Base-by-base conservation (phyloP, 2,888 invertebrate species). In the Dastarcus helophoroides region DNA sequence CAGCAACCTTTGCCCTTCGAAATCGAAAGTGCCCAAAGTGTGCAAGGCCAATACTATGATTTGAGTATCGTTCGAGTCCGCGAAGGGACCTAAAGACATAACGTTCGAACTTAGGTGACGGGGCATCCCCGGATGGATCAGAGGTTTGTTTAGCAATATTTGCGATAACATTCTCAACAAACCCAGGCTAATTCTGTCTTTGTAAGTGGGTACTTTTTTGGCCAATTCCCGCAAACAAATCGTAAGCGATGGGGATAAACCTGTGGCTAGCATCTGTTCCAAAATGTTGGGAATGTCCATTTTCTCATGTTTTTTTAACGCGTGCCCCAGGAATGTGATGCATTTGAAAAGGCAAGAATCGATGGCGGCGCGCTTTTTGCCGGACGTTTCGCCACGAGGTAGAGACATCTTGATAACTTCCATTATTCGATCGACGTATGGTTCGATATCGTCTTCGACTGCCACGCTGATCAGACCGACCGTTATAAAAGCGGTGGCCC, bases 311-410 rank as follows among this genome's bases (percentile, higher is more conserved):
- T 79, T 75, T 40, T 82, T 81, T 0, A 91, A 45, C 1, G 95
- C 86, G 56, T 86, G 79, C 1, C 88, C 88, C 4, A 98, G 62
- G 41, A 95, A 69, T 14, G 91, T 90, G 12, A 98, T 81, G 56
- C 94, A 97, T 14, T 85, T 81, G 58, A 94, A 95, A 27, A 95
- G 83, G 1, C 88, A 79, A 0, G 91, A 84, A 53, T 97, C 94
- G 28, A 83, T 69, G 14, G 69, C 64, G 3, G 69, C 60, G 39
- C 79, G 71, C 48, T 84, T 84, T 53, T 85, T 89, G 35, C 75
- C 77, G 12, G 81, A 72, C 0, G 74, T 69, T 44, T 88, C 86
- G 50, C 79, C 72, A 1, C 80, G 68, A 1, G 93, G 91, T 11
- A 63, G 36, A 4, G 52, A 43, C 3, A 38, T 32, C 39, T 50